These are phyloP conservation scores for Parapristionchus giblindavisi DNA, from an alignment of 2,888 invertebrate genomes.

Conservation along the genomic window DNA sequence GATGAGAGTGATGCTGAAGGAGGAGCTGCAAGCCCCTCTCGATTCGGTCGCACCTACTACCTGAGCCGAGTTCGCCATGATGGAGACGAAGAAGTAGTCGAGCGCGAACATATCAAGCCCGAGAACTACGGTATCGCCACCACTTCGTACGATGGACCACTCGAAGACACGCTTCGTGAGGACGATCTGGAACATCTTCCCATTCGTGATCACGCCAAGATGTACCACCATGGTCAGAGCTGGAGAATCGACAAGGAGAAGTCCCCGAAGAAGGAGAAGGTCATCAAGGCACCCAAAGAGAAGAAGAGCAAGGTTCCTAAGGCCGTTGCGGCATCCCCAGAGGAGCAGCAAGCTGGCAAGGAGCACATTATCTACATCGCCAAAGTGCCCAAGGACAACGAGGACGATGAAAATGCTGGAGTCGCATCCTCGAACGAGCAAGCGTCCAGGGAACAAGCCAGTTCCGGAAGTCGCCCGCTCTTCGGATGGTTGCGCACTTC, in stretches of 20 bases:
- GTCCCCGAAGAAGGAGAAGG: conserved; percentile 18
- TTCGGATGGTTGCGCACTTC: conserved; percentile 6
- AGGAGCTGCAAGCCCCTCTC: conserved; percentile 15
- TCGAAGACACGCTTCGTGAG: conserved; percentile 27
- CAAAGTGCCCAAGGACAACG: conserved; percentile 19
- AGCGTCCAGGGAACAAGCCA: neutral
- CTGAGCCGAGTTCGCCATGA: conserved; percentile 7
- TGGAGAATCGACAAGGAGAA: conserved; percentile 28
- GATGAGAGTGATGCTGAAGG: neutral
- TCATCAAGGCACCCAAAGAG: conserved; percentile 7
- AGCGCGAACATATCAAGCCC: conserved; percentile 6
- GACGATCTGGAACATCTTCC: conserved; percentile 24
- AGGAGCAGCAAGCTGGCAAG: conserved; percentile 2
- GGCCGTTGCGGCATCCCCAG: neutral
- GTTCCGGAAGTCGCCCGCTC: conserved; percentile 1
- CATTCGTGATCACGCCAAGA: neutral
- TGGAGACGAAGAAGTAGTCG: conserved; percentile 20
- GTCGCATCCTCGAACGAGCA: neutral
- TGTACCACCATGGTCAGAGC: conserved; percentile 23
- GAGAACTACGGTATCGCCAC: conserved; percentile 10
- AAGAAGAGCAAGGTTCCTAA: conserved; percentile 8
- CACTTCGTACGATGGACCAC: conserved; percentile 9
- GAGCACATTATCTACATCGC: conserved; percentile 20
- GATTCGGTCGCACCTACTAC: conserved; percentile 12
- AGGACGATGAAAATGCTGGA: conserved; percentile 1